Conservation (phyloP, 2,797 vertebrate species). For the Tragopan temminckii region DNA sequence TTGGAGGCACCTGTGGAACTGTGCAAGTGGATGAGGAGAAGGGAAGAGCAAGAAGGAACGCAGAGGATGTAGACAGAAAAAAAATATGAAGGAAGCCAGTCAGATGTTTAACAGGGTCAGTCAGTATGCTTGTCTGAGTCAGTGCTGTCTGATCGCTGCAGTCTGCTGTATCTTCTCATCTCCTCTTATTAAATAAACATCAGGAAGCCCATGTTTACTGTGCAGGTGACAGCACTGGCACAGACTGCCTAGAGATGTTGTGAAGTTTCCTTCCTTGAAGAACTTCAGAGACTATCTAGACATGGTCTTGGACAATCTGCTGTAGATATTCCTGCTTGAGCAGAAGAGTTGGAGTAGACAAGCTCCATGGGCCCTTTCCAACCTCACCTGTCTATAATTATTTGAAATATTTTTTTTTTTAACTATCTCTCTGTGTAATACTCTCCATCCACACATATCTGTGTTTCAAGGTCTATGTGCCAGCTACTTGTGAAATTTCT, state of each 20-base stretch:
- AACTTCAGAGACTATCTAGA: background rate
- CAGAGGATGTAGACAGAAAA: background rate
- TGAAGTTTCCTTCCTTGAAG: background rate
- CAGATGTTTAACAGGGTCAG: background rate
- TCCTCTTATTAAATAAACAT: background rate
- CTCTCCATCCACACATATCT: background rate
- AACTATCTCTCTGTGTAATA: background rate
- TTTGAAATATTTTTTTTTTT: background rate
- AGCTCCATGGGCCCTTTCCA: background rate
- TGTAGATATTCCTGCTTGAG: background rate
- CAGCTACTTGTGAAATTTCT: background rate
- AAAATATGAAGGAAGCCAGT: accelerated
- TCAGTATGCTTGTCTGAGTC: background rate
- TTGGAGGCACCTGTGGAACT: background rate
- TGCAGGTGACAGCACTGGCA: background rate
- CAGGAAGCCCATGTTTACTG: background rate
- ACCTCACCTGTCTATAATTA: background rate
- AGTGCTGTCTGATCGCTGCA: background rate
- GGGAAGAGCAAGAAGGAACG: background rate
- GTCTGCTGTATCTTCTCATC: background rate
- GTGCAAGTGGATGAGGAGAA: background rate
- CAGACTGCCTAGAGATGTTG: background rate
- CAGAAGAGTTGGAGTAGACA: background rate
- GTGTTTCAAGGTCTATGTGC: background rate
- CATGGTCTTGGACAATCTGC: background rate